Percentiles rank a stretch among this genome's conserved stretches.
Evolutionary conservation across 2,888 invertebrate species (phyloP).

Genomic region (Drosophila parthenogenetica): DNA sequence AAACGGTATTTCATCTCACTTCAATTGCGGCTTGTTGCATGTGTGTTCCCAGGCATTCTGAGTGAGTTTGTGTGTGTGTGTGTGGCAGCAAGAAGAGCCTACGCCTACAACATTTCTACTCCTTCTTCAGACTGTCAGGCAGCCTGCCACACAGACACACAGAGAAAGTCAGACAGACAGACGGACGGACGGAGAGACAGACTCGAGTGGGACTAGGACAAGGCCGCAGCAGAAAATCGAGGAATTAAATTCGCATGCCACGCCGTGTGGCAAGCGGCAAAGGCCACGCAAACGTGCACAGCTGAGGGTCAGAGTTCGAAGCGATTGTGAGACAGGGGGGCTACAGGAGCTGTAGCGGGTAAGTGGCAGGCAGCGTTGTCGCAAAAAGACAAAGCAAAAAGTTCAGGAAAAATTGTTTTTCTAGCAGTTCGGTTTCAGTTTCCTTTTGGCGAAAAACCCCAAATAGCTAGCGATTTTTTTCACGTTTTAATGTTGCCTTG

Average conservation of each 20-base stretch:
- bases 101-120: conserved; percentile 20
- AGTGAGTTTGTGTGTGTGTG: neutral
- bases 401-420: conserved; percentile 76
- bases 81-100: conserved; percentile 45
- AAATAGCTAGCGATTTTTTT: conserved; percentile 76
- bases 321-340: neutral
- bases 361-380: neutral
- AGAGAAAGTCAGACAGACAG: conserved; percentile 7
- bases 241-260: conserved; percentile 73
- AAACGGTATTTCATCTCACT: conserved; percentile 42
- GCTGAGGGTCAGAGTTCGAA: conserved; percentile 24
- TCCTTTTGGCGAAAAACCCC: conserved; percentile 67
- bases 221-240: conserved; percentile 75
- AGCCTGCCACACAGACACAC: conserved; percentile 20
- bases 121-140: conserved; percentile 33
- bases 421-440: conserved; percentile 69
- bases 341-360: neutral
- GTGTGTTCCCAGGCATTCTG: conserved; percentile 12
- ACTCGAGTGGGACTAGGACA: conserved; percentile 81
- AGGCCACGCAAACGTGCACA: conserved; percentile 65
- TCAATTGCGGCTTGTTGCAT: conserved; percentile 32
- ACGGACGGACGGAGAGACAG: conserved; percentile 32
- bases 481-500: conserved; percentile 74
- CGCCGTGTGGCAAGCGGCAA: conserved; percentile 59
- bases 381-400: conserved; percentile 61